Percentiles rank a stretch among this genome's conserved stretches.
Evolutionary conservation across 2,888 invertebrate species (phyloP).

Genomic region (Apotomis betuletana): DNA sequence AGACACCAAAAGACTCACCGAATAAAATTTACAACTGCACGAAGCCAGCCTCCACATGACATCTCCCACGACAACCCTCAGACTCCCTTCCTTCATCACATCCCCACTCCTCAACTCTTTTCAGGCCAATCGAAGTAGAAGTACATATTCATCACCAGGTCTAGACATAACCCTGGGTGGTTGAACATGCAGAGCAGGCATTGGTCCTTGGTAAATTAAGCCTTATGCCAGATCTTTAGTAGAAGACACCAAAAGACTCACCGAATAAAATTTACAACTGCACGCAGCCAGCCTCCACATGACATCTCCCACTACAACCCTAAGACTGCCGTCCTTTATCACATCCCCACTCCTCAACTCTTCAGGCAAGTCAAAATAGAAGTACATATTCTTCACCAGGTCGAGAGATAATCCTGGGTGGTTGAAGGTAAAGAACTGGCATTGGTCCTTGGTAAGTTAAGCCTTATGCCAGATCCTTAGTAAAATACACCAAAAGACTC

Average conservation of each 20-base stretch:
- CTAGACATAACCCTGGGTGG: no score
- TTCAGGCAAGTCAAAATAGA: no score
- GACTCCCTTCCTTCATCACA: conserved; percentile 46
- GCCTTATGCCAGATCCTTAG: no score
- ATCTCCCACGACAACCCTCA: conserved; percentile 60
- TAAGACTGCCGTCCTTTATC: conserved; percentile 52
- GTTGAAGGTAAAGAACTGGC: no score
- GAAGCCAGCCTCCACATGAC: conserved; percentile 77
- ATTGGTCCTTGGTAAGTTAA: no score
- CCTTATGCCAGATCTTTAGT: no score
- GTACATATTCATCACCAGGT: conserved; percentile 57
- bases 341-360: conserved; percentile 43
- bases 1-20: conserved; percentile 79
- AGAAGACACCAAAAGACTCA: conserved; percentile 67
- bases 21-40: conserved; percentile 86
- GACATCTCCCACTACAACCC: conserved; percentile 59
- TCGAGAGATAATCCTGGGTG: no score
- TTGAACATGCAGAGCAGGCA: no score
- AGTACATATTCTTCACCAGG: no score
- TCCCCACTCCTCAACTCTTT: conserved; percentile 56
- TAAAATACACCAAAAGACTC: conserved; percentile 58
- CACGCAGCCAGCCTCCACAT: conserved; percentile 81
- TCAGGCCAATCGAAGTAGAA: conserved; percentile 71
- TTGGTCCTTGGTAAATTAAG: no score
- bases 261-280: conserved; percentile 86